Evolutionary conservation across 1,140 invertebrate genomes (phyloP), one percentile per base, ranked within the genome.

Genomic region (Drosophila saltans): DNA sequence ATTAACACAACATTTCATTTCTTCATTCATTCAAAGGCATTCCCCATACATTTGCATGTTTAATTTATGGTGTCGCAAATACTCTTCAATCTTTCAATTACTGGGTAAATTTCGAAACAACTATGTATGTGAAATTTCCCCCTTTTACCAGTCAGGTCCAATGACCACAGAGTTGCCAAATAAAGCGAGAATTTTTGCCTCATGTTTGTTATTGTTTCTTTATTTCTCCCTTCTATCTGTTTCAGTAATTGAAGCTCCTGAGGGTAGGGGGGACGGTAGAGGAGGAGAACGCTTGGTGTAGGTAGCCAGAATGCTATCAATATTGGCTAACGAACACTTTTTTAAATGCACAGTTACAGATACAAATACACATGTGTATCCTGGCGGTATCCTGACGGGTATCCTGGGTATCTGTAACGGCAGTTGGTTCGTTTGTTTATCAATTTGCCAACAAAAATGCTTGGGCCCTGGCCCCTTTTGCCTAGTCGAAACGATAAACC

Each of bases 321-420:
- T 86, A 88, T 86, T 88, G 83, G 83, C 69, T 72, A 40, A 68
- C 77, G 84, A 71, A 78, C 80, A 80, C 79, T 86, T 88, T 85
- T 85, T 82, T 70, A 86, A 88, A 75, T 69, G 57, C 64, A 63
- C 45, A 66, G 64, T 66, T 59, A 77, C 52, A 77, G 57, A 58
- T 57, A 66, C 69, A 80, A 56, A 66, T 55, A 70, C 26, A 69
- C 28, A 75, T 66, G 28, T 56, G 40, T 52, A 39, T 66, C 43
- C 58, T 45, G 11, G 24, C 41, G 52, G 52, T 40, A 26, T 52
- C 45, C 21, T 52, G 45, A 21, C n/a, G 21, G 41, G 41, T 59
- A 52, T 59, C 33, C 40, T 72, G 67, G 69, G 52, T 61, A 67
- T 66, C 68, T 76, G 66, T 41, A 52, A 52, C 45, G 45, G 33